Conservation (phyloP, 2,797 vertebrate genomes). For the Rhinoraja longicauda region DNA sequence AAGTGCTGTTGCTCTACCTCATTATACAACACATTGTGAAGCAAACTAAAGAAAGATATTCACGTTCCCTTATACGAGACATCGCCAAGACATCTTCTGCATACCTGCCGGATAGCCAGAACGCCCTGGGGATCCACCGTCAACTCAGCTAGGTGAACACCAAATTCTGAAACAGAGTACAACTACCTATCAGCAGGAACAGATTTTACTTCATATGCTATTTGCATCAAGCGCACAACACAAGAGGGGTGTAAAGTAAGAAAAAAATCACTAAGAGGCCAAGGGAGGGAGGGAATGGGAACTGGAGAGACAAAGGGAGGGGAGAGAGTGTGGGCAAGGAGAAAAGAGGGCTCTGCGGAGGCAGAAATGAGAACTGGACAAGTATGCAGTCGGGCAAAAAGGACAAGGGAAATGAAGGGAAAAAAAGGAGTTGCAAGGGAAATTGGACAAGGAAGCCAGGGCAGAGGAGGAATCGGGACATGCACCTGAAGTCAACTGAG, state of each 20-base stretch:
- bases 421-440: not conserved
- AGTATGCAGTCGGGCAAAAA: not conserved
- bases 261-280: not conserved
- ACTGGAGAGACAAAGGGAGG: not conserved
- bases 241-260: not conserved
- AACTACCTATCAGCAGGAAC: not conserved
- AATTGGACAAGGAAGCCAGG: not conserved
- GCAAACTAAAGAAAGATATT: not conserved
- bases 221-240: not conserved
- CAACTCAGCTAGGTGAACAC: slow-evolving; percentile 91
- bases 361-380: not conserved
- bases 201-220: too few relatives aligned
- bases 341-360: not conserved
- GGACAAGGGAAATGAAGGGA: not conserved
- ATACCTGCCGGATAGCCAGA: slow-evolving; percentile 91
- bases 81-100: slow-evolving; percentile 40
- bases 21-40: too few relatives aligned
- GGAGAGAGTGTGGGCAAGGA: not conserved
- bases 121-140: slow-evolving; percentile 91
- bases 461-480: not conserved
- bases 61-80: not conserved
- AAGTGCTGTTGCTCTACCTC: too few relatives aligned
- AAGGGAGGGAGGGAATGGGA: not conserved
- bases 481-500: not conserved
- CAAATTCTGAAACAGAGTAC: slow-evolving; percentile 74